Evolutionary conservation across 2,113 vertebrate species (phyloP), one percentile per base, ranked within the genome.

Genomic region (Halcyon senegalensis): DNA sequence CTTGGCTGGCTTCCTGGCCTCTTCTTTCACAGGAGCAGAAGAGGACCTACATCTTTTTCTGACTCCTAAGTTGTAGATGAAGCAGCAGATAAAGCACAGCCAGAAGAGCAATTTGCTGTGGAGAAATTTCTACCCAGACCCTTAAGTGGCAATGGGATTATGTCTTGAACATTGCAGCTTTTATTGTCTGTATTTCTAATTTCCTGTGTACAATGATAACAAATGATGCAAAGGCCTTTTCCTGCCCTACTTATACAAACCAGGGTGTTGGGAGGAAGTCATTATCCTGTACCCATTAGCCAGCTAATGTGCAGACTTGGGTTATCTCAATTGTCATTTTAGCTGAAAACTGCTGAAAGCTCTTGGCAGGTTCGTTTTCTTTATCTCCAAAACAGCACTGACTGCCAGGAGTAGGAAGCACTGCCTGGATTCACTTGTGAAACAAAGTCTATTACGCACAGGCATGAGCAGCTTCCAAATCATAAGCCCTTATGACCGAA

Each of bases 401-500:
- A 41, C 10, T 41, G 39, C 64, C 53, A 67, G 35, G 28, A 68
- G 28, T 31, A 55, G 30, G 41, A 90, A 35, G 13, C 44, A 25
- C 25, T 41, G n/a, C 31, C 33, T 28, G 53, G n/a, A 35, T 37
- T 48, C 33, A 46, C 44, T 37, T 77, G 60, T 0, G 0, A 60
- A 76, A n/a, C 14, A 50, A 51, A 43, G 21, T 21, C n/a, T 72
- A 27, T 50, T 56, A 37, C 0, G 2, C 27, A 23, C 16, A 44
- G 39, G 5, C 35, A 58, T 39, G 43, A 62, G 64, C 72, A 84
- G 20, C 35, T 44, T 69, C 60, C 43, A 59, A 30, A 56, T 55
- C 48, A 23, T 20, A 28, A 10, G 11, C n/a, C 0, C 0, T 37
- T n/a, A 35, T 3, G 68, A 44, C 13, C 27, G 58, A 43, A 75